These are phyloP conservation scores for Cryptoblepharus egeriae DNA, from an alignment of 2,797 vertebrate species.

Conservation along the genomic window DNA sequence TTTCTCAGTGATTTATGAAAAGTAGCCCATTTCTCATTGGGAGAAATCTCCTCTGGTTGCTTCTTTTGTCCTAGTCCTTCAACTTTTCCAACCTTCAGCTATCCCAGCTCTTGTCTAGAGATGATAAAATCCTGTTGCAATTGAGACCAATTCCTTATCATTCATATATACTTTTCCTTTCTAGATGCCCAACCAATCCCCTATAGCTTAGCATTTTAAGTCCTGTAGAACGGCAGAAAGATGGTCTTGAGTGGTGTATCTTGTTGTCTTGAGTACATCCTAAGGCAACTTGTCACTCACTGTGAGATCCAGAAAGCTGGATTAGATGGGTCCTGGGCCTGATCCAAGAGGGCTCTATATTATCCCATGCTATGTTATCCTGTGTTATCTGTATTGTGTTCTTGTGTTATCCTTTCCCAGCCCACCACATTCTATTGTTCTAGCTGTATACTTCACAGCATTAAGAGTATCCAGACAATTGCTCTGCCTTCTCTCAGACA, in stretches of 20 bases:
- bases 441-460: slow-evolving; percentile 24
- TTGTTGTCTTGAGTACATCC: no score
- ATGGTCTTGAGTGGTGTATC: no score
- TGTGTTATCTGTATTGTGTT: no score
- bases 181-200: background rate
- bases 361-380: no score
- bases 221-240: no score
- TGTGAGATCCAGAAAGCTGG: no score
- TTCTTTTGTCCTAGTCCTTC: background rate
- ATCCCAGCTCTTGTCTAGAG: no score
- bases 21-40: background rate
- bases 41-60: background rate
- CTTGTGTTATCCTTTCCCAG: background rate
- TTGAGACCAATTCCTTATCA: background rate
- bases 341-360: no score
- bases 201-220: background rate
- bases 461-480: slow-evolving; percentile 42
- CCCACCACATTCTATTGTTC: slow-evolving; percentile 5
- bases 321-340: no score
- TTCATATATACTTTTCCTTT: background rate
- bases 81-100: background rate
- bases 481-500: slow-evolving; percentile 29
- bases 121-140: background rate
- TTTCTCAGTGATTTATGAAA: no score
- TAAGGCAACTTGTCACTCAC: no score